Conservation (phyloP, 2,113 vertebrate species). For the Crotalus tigris region DNA sequence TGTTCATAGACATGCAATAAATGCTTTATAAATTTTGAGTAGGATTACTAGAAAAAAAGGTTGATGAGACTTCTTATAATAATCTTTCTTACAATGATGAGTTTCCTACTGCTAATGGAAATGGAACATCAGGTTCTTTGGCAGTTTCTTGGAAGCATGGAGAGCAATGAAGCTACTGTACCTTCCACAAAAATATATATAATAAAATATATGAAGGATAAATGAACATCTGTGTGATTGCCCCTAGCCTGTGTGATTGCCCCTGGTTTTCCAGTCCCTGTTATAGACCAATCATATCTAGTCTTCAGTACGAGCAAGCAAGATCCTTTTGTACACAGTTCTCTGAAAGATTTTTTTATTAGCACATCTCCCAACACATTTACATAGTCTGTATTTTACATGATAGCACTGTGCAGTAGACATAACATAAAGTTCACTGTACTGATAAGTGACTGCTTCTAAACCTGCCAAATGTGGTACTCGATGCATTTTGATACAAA, state of each 20-base stretch:
- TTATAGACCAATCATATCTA: too few relatives aligned
- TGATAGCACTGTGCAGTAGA: not conserved
- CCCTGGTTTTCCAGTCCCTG: not conserved
- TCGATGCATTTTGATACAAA: not conserved
- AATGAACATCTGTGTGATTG: not conserved
- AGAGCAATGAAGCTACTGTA: not conserved
- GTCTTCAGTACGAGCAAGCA: not conserved
- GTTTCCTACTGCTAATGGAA: not conserved
- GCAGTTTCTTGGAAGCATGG: not conserved
- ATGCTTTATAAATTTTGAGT: not conserved
- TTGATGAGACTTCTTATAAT: not conserved
- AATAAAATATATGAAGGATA: not conserved
- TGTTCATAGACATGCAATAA: not conserved
- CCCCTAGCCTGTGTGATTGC: not conserved
- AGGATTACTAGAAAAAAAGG: not conserved
- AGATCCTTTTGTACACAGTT: not conserved
- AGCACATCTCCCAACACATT: not conserved
- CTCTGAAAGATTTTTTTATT: not conserved
- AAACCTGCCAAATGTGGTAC: not conserved
- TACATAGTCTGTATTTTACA: not conserved
- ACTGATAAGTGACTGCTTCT: not conserved
- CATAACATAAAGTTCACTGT: not conserved
- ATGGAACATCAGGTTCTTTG: not conserved
- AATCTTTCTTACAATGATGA: not conserved
- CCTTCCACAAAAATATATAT: not conserved